phyloP scores from a whole-genome alignment of 1,140 invertebrate genomes.

The Dinoponera quadriceps region DNA sequence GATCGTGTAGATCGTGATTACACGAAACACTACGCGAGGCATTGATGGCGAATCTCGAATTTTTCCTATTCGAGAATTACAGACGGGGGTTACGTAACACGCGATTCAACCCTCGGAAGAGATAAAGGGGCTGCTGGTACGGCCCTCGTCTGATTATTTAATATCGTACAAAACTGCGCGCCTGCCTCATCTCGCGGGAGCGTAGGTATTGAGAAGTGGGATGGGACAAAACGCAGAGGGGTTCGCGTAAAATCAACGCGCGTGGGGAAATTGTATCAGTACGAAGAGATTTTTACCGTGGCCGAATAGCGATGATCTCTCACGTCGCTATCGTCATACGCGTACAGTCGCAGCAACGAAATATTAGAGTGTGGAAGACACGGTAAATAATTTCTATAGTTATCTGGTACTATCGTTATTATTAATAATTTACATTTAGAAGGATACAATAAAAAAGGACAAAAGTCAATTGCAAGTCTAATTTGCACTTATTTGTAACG shows the following conservation, averaged over 20 bases:
- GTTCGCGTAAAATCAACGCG: conserved; percentile 68
- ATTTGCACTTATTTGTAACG: too few relatives aligned
- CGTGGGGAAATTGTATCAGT: conserved; percentile 76
- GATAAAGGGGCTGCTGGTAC: conserved; percentile 64
- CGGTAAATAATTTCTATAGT: too few relatives aligned
- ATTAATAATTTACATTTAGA: too few relatives aligned
- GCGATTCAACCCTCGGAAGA: conserved; percentile 76
- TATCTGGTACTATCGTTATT: too few relatives aligned
- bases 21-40: background rate
- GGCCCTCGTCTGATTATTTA: conserved; percentile 80
- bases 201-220: conserved; percentile 71
- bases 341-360: too few relatives aligned
- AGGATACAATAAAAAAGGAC: too few relatives aligned
- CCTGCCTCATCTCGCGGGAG: conserved; percentile 73
- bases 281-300: conserved; percentile 71
- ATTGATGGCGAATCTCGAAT: conserved; percentile 37
- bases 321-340: too few relatives aligned
- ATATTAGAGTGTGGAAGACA: too few relatives aligned
- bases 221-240: conserved; percentile 60
- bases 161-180: conserved; percentile 78
- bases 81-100: conserved; percentile 76
- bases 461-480: too few relatives aligned
- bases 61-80: conserved; percentile 64
- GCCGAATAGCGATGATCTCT: background rate
- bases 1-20: conserved; percentile 30